phyloP scores from a whole-genome alignment of 2,888 invertebrate genomes.

The Xylocampa areola region DNA sequence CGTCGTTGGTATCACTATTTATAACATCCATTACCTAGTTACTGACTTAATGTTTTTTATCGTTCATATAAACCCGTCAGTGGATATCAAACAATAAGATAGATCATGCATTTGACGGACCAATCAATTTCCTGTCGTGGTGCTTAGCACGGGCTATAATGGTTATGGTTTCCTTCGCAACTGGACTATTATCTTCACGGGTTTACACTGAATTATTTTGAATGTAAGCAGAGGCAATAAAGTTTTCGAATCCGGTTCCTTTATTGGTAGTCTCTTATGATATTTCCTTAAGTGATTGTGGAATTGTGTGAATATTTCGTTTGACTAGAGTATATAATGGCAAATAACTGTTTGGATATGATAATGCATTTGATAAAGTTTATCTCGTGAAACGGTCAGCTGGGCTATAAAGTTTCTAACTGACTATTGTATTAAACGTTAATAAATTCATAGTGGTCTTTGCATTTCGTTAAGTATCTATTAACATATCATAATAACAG shows the following conservation, averaged over 20 bases:
- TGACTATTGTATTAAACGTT: slow-evolving; percentile 42
- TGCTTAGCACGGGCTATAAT: slow-evolving; percentile 60
- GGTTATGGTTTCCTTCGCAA: slow-evolving; percentile 65
- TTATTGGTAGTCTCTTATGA: slow-evolving; percentile 50
- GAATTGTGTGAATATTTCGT: slow-evolving; percentile 52
- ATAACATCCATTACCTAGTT: slow-evolving; percentile 35
- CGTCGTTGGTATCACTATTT: slow-evolving; percentile 27
- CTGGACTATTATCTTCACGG: slow-evolving; percentile 60
- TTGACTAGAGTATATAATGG: slow-evolving; percentile 45
- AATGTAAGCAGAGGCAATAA: slow-evolving; percentile 59
- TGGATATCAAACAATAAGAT: slow-evolving; percentile 47
- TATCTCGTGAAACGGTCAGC: slow-evolving; percentile 46
- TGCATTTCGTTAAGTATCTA: slow-evolving; percentile 32
- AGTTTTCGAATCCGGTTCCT: slow-evolving; percentile 62
- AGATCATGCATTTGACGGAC: slow-evolving; percentile 29
- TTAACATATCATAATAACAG: slow-evolving; percentile 41
- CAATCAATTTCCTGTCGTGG: slow-evolving; percentile 49
- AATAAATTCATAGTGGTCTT: slow-evolving; percentile 26
- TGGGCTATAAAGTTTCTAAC: slow-evolving; percentile 39
- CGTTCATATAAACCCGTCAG: slow-evolving; percentile 32
- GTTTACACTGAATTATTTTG: slow-evolving; percentile 62
- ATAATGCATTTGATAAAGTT: slow-evolving; percentile 57
- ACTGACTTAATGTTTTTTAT: slow-evolving; percentile 11
- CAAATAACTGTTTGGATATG: slow-evolving; percentile 50
- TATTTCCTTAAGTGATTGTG: slow-evolving; percentile 52